Evolutionary conservation across 2,797 vertebrate species (phyloP).

Genomic region (Silurus lanzhouensis): DNA sequence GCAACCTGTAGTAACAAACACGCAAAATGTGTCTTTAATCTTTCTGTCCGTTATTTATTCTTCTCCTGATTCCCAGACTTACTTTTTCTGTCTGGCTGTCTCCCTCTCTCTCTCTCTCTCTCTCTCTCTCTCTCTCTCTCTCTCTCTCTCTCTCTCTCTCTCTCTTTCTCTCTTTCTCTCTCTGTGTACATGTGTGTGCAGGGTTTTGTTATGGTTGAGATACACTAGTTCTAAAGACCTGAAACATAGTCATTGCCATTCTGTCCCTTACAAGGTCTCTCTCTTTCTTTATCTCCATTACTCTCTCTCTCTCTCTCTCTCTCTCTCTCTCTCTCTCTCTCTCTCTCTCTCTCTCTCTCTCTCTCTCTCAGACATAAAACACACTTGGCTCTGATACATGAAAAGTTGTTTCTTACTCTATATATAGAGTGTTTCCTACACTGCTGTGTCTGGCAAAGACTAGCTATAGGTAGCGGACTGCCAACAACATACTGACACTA

Average conservation of each 20-base stretch:
- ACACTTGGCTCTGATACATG: neutral
- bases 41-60: neutral
- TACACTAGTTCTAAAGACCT: neutral
- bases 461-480: conserved; percentile 46
- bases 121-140: neutral
- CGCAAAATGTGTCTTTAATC: neutral
- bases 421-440: conserved; percentile 55
- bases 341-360: neutral
- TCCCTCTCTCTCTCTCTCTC: neutral
- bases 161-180: neutral
- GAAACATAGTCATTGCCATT: conserved; percentile 4
- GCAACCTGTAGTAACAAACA: neutral
- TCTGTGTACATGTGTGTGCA: neutral
- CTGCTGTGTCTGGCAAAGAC: conserved; percentile 49
- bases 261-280: neutral
- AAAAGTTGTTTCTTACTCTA: conserved; percentile 47
- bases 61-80: neutral
- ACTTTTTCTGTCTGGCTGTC: neutral
- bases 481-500: conserved; percentile 35
- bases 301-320: neutral
- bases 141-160: neutral
- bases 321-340: neutral
- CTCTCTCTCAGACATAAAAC: conserved; percentile 22
- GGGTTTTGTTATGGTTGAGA: neutral
- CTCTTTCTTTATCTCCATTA: neutral